These are phyloP conservation scores for Dendrolimus punctatus DNA, from an alignment of 1,140 invertebrate genomes.

Conservation along the genomic window DNA sequence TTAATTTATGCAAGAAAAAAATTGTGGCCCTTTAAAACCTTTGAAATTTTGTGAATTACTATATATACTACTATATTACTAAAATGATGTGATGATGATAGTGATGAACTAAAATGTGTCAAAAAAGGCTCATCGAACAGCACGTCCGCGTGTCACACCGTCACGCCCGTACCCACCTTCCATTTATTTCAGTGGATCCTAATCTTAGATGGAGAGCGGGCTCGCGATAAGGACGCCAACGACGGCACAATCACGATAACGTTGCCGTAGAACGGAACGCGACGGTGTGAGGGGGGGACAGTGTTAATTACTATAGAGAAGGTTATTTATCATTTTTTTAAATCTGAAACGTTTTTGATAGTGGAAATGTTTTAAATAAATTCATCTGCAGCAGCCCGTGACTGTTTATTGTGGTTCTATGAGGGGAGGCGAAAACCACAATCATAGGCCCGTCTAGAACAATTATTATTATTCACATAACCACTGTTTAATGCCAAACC, in stretches of 20 bases:
- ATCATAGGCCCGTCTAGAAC: too few species aligned
- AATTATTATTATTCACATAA: too few species aligned
- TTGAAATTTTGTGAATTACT: too few species aligned
- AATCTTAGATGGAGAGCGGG: conserved; percentile 26
- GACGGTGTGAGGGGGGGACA: conserved; percentile 10
- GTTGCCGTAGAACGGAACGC: conserved; percentile 9
- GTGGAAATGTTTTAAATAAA: background rate
- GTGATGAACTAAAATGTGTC: background rate
- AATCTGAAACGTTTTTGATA: background rate
- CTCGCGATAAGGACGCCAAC: conserved; percentile 21
- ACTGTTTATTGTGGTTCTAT: too few species aligned
- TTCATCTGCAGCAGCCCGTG: too few species aligned
- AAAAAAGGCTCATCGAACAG: conserved; percentile 5
- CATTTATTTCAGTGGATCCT: conserved; percentile 36
- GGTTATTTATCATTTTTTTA: conserved; percentile 13
- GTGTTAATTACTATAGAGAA: conserved; percentile 13
- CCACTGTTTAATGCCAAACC: too few species aligned
- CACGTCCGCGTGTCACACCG: conserved; percentile 26
- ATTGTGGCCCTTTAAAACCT: too few species aligned
- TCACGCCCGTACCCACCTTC: conserved; percentile 26
- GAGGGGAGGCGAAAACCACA: too few species aligned
- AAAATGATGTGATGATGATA: background rate
- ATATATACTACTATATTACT: too few species aligned
- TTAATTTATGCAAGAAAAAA: too few species aligned
- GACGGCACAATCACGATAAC: conserved; percentile 22